Evolutionary conservation across 1,140 invertebrate species (phyloP), one percentile per base, ranked within the genome.

Genomic region (Protaetia brevitarsis): DNA sequence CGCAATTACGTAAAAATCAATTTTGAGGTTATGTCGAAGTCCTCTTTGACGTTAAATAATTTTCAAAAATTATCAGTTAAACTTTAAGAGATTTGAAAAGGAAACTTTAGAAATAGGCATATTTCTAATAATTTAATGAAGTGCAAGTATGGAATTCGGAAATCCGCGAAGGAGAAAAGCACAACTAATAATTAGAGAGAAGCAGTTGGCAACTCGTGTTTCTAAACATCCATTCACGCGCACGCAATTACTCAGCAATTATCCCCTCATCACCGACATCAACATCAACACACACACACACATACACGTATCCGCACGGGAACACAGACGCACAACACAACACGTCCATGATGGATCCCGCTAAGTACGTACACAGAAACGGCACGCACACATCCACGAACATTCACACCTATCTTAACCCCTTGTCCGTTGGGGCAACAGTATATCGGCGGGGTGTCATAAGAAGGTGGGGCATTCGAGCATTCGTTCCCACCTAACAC

Each of bases 381-480:
- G 19, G 1, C 13, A 5, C 41, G 41, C 16, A 37, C 34, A 37
- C 10, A 37, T 11, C 2, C 3, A 19, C 41, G 57, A 13, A 57
- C 27, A 57, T 57, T 13, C 19, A 57, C 57, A 27, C 57, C 57
- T 59, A 59, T 59, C 57, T 59, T 59, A 59, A 59, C 57, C 57
- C 57, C 57, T 59, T 59, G n/a, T 11, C 57, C 57, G 57, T 59
- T 59, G 29, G 29, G 57, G 57, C 26, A 30, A 19, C 13, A 51
- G 16, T 3, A 26, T 16, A 51, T 23, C 41, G 16, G 41, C 41
- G 26, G 57, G 57, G 57, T 31, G 57, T 28, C 57, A 59, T 51
- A 31, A 29, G 26, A 27, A 59, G 57, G 57, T 59, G 57, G 57
- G 26, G 57, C 57, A n/a, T 31, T 59, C 57, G 57, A 59, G 57